Percentiles rank a stretch among this genome's conserved stretches.
Conservation (phyloP, 2,797 vertebrate genomes). For the Lithobates sylvaticus region DNA sequence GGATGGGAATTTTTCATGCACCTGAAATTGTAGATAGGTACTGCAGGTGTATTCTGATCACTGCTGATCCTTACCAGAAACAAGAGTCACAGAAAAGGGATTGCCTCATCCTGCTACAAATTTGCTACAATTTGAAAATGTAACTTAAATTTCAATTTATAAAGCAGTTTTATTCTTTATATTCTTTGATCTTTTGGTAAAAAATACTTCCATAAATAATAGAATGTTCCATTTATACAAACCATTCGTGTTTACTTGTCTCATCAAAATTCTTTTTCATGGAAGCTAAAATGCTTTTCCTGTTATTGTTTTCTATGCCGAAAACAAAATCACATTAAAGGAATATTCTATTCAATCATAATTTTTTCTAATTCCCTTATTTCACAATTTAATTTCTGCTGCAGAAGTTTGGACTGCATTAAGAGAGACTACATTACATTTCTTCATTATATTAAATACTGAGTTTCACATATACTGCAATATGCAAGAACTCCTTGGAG, state of each 20-base stretch:
- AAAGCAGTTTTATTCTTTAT: no score
- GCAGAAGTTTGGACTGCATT: neutral
- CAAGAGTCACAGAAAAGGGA: no score
- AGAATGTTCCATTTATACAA: neutral
- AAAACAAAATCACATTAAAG: slow-evolving; percentile 10
- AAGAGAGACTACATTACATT: slow-evolving; percentile 10
- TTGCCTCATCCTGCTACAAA: no score
- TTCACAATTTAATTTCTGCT: slow-evolving; percentile 18
- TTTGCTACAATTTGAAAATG: no score
- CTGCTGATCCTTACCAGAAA: no score
- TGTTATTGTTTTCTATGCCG: neutral
- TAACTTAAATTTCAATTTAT: no score
- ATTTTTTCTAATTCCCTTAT: slow-evolving; percentile 16
- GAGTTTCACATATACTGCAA: slow-evolving; percentile 14
- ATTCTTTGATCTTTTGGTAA: neutral
- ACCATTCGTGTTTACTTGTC: neutral
- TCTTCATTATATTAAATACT: slow-evolving; percentile 10
- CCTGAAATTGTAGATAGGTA: no score
- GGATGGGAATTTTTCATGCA: no score
- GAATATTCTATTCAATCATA: slow-evolving; percentile 10
- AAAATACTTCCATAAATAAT: neutral
- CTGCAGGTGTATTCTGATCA: no score
- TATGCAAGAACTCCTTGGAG: slow-evolving; percentile 34
- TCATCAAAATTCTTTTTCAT: neutral
- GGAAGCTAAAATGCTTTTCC: neutral